Evolutionary conservation across 1,140 invertebrate species (phyloP).

Genomic region (Samia ricini): DNA sequence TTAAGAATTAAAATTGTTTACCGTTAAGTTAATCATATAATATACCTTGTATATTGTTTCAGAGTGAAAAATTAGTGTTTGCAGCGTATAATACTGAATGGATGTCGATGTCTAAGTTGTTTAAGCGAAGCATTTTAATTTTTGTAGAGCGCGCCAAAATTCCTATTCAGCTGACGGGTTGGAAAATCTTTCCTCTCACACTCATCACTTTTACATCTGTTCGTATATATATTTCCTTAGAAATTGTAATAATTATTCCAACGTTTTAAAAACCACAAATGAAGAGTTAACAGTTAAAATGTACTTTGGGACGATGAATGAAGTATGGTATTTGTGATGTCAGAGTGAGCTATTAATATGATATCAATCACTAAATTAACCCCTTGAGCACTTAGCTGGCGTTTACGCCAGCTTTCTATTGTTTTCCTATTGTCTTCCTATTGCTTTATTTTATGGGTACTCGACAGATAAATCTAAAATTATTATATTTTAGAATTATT

Average conservation of each 20-base stretch:
- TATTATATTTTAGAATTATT: too few species aligned
- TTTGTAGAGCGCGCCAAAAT: constrained; percentile 50
- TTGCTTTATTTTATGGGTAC: too few species aligned
- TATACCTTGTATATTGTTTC: constrained; percentile 24
- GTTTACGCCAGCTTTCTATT: too few species aligned
- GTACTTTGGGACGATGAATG: too few species aligned
- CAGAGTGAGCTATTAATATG: too few species aligned
- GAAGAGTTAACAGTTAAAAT: too few species aligned
- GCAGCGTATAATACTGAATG: constrained; percentile 55
- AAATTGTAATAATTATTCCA: not conserved
- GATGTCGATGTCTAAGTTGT: constrained; percentile 44
- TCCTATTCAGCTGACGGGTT: constrained; percentile 44
- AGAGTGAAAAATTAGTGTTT: constrained; percentile 49
- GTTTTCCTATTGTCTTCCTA: too few species aligned
- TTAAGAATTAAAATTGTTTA: not conserved
- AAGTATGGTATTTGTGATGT: too few species aligned
- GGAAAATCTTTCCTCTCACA: constrained; percentile 55
- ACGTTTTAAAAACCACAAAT: too few species aligned
- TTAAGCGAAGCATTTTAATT: constrained; percentile 50
- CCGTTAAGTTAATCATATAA: not conserved
- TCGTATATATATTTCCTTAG: constrained; percentile 17
- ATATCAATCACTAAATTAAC: too few species aligned
- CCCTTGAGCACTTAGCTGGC: too few species aligned
- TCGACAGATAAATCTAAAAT: too few species aligned
- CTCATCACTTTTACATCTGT: constrained; percentile 56